Conservation (phyloP, 2,888 invertebrate species). For the Lepidonotus clava region DNA sequence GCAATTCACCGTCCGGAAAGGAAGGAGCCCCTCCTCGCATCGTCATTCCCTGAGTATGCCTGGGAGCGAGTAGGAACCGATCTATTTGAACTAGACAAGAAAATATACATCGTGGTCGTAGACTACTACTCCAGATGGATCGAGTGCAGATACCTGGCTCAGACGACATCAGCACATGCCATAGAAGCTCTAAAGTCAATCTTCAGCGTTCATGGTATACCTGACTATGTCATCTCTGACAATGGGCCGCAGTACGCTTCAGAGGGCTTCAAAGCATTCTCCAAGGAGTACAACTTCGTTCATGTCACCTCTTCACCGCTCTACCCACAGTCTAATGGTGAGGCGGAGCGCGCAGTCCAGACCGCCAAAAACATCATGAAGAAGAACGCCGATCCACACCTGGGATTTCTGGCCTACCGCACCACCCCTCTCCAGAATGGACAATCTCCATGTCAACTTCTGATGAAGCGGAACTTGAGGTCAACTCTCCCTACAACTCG, state of each 20-base stretch:
- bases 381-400: background rate
- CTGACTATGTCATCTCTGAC: background rate
- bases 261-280: background rate
- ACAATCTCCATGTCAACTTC: background rate
- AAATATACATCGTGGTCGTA: background rate
- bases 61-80: background rate
- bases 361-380: background rate
- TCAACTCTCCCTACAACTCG: background rate
- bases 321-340: background rate
- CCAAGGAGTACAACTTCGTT: background rate
- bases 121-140: slow-evolving; percentile 16
- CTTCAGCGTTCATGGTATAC: background rate
- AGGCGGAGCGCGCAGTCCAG: background rate
- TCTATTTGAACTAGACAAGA: too few relatives aligned
- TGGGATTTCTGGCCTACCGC: background rate
- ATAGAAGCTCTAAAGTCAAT: background rate
- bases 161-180: background rate
- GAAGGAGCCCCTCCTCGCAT: background rate
- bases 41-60: background rate
- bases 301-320: background rate
- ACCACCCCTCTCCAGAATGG: background rate
- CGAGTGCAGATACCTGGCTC: background rate
- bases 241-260: background rate
- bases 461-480: background rate
- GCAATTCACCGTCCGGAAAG: too few relatives aligned